Percentiles rank a stretch among this genome's conserved stretches.
Conservation (phyloP, 2,113 vertebrate species). For the Oryzias celebensis region DNA sequence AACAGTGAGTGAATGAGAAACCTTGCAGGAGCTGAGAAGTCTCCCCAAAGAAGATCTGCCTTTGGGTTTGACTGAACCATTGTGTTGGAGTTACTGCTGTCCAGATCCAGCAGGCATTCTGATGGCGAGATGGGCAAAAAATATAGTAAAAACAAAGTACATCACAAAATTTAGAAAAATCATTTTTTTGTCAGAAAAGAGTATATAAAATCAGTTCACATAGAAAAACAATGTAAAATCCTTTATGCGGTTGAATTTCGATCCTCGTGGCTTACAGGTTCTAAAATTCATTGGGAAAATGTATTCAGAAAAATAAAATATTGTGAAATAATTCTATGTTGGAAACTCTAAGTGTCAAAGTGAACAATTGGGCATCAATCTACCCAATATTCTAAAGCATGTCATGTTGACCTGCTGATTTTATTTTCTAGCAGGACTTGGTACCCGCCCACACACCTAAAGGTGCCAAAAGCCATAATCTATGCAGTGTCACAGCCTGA, state of each 20-base stretch:
- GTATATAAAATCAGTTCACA: not conserved
- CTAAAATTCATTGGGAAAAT: no score
- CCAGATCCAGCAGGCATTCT: constrained; percentile 73
- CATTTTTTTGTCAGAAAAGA: not conserved
- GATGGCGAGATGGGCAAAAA: not conserved
- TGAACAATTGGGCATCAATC: no score
- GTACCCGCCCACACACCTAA: not conserved
- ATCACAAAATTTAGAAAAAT: not conserved
- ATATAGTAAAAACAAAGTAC: no score
- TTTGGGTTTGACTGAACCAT: constrained; percentile 61
- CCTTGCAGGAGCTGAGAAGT: constrained; percentile 89
- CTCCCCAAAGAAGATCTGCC: constrained; percentile 88
- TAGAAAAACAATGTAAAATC: not conserved
- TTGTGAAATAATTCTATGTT: no score
- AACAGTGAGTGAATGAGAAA: constrained; percentile 38
- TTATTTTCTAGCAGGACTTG: no score
- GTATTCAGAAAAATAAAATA: no score
- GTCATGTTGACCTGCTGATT: no score
- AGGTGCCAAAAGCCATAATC: no score
- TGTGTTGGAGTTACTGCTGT: constrained; percentile 73
- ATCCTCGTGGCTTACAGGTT: no score
- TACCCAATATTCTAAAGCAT: no score
- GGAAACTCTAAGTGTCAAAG: no score
- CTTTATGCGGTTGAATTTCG: not conserved
- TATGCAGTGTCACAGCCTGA: no score